Evolutionary conservation across 2,797 vertebrate species (phyloP), one percentile per base, ranked within the genome.

Genomic region (Hoplostethus mediterraneus): DNA sequence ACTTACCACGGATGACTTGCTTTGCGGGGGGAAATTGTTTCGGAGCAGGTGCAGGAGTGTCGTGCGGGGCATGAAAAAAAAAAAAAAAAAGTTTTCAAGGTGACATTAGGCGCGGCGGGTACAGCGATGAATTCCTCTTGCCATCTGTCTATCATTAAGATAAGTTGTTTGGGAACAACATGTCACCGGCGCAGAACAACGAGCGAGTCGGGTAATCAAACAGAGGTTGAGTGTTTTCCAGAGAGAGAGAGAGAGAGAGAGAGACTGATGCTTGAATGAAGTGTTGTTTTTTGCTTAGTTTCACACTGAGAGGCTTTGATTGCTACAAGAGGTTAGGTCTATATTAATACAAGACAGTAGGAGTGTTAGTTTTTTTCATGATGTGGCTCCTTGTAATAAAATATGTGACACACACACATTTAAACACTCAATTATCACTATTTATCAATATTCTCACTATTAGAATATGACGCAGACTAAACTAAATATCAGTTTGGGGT

Each of bases 61-160:
- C 62, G 71, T 63, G 63, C 45, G 45, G 79, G 83, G 85, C 72
- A 56, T 58, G 55, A 36, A 67, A 75, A 79, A 69, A 69, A 66
- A 36, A 67, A 75, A 79, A 69, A 69, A 66, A 83, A 84, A 83
- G 80, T 89, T 92, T 89, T 89, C 73, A 91, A 90, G 89, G 90
- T 90, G 83, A 91, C 89, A 89, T 75, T 28, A 87, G 75, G 75
- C 77, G 49, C 83, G 73, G 80, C 57, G 21, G 60, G 80, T 68
- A 73, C 53, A 79, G 83, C 65, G 21, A 72, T 71, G 60, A 76
- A 61, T 66, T 73, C 45, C 45, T 73, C 21, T 77, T 86, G 77
- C 82, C 84, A 91, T 92, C 87, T 90, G 90, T 85, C 89, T 84
- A 75, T 93, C 90, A 90, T 90, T 87, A 83, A 79, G 73, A 71